These are phyloP conservation scores for Syncerus caffer DNA, from an alignment of 2,797 vertebrate genomes.

Conservation along the genomic window DNA sequence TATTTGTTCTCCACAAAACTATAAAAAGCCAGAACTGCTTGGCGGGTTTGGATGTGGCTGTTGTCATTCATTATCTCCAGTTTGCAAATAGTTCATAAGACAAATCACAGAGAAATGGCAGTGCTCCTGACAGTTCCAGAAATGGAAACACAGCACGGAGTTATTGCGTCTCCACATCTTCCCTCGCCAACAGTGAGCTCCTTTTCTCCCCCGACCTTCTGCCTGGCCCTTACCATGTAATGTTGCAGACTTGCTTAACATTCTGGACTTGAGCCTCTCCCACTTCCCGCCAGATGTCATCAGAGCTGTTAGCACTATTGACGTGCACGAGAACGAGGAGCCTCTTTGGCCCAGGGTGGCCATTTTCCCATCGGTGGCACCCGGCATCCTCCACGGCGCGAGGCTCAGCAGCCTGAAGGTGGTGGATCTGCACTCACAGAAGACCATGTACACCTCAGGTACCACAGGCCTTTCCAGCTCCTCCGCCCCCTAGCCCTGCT, in stretches of 20 bases:
- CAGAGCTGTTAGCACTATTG: slow-evolving; percentile 78
- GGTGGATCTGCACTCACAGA: slow-evolving; percentile 85
- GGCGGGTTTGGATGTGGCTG: not conserved
- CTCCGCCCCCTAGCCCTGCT: not conserved
- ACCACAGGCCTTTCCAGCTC: not conserved
- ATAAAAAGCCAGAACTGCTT: not conserved
- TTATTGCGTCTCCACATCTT: not conserved
- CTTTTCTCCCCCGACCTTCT: not conserved
- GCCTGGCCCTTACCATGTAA: not conserved
- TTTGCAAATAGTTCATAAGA: not conserved
- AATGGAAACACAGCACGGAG: not conserved
- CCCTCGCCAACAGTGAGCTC: not conserved
- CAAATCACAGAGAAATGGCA: not conserved
- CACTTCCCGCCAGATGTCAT: slow-evolving; percentile 81
- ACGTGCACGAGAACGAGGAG: slow-evolving; percentile 11
- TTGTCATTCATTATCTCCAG: not conserved
- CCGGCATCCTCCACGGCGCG: slow-evolving; percentile 87
- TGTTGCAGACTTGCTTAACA: not conserved
- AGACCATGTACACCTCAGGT: slow-evolving; percentile 84
- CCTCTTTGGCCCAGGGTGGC: slow-evolving; percentile 83
- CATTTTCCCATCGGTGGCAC: slow-evolving; percentile 58
- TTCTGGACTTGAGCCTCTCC: not conserved
- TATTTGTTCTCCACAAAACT: not conserved
- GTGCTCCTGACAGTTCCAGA: not conserved
- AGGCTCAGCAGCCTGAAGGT: slow-evolving; percentile 80